phyloP scores from a whole-genome alignment of 2,797 vertebrate genomes.

The Garrulus glandarius region DNA sequence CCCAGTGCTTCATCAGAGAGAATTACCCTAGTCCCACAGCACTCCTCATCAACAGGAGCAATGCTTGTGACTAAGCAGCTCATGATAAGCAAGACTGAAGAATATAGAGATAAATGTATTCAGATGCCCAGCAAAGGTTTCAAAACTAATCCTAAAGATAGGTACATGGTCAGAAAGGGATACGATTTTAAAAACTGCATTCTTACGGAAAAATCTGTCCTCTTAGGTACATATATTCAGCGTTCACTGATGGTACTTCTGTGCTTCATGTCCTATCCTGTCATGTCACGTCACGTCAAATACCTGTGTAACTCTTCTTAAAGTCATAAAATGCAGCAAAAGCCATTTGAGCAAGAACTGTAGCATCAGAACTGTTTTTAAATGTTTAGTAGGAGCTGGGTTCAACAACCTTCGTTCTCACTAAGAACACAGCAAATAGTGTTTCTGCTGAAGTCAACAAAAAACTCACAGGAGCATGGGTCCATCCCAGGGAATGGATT shows the following conservation, averaged over 20 bases:
- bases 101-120: not conserved
- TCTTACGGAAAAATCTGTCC: not conserved
- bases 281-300: not conserved
- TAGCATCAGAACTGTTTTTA: not conserved
- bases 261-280: not conserved
- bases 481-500: not conserved
- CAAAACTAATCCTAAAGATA: not conserved
- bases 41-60: not conserved
- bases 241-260: not conserved
- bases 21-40: not conserved
- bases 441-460: not conserved
- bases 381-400: not conserved
- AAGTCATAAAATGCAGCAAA: not conserved
- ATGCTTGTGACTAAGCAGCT: not conserved
- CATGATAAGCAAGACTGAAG: not conserved
- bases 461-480: not conserved
- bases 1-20: not conserved
- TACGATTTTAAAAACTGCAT: not conserved
- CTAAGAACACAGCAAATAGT: not conserved
- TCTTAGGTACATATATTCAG: not conserved
- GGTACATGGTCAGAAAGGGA: not conserved
- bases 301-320: not conserved
- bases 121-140: not conserved
- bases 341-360: not conserved
- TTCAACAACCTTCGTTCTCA: not conserved